Evolutionary conservation across 2,888 invertebrate species (phyloP).

Genomic region (Liopterus haemorrhoidalis): DNA sequence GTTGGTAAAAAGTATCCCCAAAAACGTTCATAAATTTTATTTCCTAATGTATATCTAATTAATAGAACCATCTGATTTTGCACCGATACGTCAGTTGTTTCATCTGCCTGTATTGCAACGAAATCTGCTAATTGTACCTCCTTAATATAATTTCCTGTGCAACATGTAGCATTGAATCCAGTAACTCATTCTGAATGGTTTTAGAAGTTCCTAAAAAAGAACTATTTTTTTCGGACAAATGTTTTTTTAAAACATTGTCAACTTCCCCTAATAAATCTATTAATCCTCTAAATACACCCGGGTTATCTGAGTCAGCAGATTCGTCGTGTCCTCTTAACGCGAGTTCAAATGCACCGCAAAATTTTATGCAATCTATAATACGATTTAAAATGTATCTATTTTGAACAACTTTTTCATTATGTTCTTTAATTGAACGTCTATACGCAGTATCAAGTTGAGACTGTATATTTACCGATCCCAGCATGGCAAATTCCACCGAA

Average conservation of each 20-base stretch:
- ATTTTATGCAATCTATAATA: conserved; percentile 32
- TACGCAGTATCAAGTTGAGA: conserved; percentile 26
- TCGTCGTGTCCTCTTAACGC: conserved; percentile 32
- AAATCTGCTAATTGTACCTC: conserved; percentile 21
- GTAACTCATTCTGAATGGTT: conserved; percentile 9
- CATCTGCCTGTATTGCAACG: conserved; percentile 30
- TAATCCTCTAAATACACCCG: conserved; percentile 30
- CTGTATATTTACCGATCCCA: conserved; percentile 24
- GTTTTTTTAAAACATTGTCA: conserved; percentile 27
- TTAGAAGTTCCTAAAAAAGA: conserved; percentile 29
- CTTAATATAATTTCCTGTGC: conserved; percentile 29
- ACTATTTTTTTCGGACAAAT: conserved; percentile 25
- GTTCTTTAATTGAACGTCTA: conserved; percentile 13
- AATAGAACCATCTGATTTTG: conserved; percentile 33
- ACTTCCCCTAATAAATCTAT: conserved; percentile 28
- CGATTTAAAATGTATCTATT: conserved; percentile 29
- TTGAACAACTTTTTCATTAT: conserved; percentile 26
- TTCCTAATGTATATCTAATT: conserved; percentile 31
- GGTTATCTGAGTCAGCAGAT: conserved; percentile 25
- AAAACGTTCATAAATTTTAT: conserved; percentile 33
- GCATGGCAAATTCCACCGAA: no score
- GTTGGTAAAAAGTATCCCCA: conserved; percentile 32
- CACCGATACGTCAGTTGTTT: conserved; percentile 30
- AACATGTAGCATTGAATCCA: conserved; percentile 28
- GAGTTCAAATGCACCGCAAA: conserved; percentile 32